Evolutionary conservation across 1,140 invertebrate species (phyloP), one percentile per base, ranked within the genome.

Genomic region (Zaprionus gabonicus): DNA sequence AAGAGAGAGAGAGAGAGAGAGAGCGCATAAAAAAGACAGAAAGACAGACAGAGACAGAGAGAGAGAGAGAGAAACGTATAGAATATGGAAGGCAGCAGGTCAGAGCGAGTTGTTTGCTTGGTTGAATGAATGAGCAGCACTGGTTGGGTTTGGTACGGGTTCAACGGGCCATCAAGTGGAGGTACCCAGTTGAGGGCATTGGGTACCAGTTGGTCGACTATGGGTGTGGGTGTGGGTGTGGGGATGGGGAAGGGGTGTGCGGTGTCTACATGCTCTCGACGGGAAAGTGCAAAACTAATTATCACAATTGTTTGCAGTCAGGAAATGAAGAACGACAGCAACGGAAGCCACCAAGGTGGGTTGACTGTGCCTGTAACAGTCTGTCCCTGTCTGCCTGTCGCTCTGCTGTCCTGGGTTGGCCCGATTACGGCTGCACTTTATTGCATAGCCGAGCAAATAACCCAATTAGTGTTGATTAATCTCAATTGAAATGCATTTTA

Each of bases 271-370:
- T 38, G 46, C 27, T 55, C 66, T 36, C 70, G 67, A 72, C 70
- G 87, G 75, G 73, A 79, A 85, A 90, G 85, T 85, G 85, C 85
- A 90, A 90, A 90, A 90, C 85, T 90, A 90, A 90, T 90, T 90
- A 90, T 90, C 85, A 73, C 85, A 90, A 90, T 90, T 90, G 85
- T 90, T 82, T 91, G 81, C 81, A 90, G 81, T 41, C 78, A 84
- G 84, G 84, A 90, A 88, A 90, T 90, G 85, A 90, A 90, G 85
- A 90, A 77, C 85, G 86, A 90, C 85, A 88, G 85, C 81, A 90
- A 72, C 85, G 85, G 85, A 90, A 85, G 82, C 85, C 85, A 90
- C 82, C 85, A 86, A 88, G 85, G 81, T 85, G 78, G 82, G 62
- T 51, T 69, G 71, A 55, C 62, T 41, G 64, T 67, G 77, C 78